phyloP scores from a whole-genome alignment of 2,797 vertebrate genomes.

The Gadopsis bispinosus region DNA sequence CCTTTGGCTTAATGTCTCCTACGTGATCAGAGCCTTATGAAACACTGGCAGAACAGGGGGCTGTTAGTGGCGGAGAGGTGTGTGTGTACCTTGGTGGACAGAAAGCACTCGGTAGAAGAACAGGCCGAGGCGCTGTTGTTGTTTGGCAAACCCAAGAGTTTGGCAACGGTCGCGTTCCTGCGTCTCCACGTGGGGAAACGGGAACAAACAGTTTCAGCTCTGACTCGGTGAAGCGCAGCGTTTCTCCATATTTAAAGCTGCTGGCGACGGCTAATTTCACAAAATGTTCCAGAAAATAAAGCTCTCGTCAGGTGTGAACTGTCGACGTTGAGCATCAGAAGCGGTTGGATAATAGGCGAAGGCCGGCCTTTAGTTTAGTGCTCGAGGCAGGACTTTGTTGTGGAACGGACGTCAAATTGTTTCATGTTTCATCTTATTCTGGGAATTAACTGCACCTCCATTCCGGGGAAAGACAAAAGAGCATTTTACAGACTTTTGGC shows the following conservation, averaged over 20 bases:
- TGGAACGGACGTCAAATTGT: not conserved
- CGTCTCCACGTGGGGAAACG: not conserved
- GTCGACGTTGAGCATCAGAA: too few relatives aligned
- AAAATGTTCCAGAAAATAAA: not conserved
- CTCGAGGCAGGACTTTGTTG: not conserved
- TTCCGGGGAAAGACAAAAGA: not conserved
- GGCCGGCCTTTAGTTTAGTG: not conserved
- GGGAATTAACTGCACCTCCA: not conserved
- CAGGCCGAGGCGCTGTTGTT: not conserved
- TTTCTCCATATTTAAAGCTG: not conserved
- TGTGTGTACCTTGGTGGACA: constrained; percentile 1
- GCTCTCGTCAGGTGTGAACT: not conserved
- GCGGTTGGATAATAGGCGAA: not conserved
- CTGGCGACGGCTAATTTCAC: not conserved
- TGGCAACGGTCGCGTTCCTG: constrained; percentile 7
- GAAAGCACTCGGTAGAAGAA: not conserved
- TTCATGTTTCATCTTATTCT: not conserved
- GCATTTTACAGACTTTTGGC: not conserved
- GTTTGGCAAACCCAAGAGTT: not conserved
- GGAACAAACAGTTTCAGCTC: not conserved
- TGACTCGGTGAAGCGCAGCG: not conserved
- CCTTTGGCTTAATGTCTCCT: not conserved
- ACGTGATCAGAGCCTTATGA: not conserved
- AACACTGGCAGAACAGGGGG: not conserved
- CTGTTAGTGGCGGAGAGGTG: not conserved